These are phyloP conservation scores for Drosophila stalkeri DNA, from an alignment of 2,888 invertebrate genomes.

Conservation along the genomic window DNA sequence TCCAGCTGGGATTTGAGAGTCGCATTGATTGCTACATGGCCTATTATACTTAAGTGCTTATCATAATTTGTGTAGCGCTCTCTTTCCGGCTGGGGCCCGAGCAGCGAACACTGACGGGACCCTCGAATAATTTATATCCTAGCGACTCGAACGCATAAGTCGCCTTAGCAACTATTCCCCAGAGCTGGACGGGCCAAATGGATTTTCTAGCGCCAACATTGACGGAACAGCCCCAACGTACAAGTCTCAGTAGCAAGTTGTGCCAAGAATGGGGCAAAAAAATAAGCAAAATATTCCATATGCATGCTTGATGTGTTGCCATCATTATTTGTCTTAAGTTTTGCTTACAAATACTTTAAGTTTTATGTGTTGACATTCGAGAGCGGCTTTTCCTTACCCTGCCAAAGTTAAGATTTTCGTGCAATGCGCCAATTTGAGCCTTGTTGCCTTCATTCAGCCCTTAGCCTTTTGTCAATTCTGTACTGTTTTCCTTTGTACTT, in stretches of 20 bases:
- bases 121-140: slow-evolving; percentile 51
- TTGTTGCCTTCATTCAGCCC: not conserved
- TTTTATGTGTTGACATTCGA: slow-evolving; percentile 15
- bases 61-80: slow-evolving; percentile 69
- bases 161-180: slow-evolving; percentile 57
- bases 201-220: slow-evolving; percentile 50
- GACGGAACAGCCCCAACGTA: slow-evolving; percentile 13
- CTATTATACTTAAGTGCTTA: slow-evolving; percentile 78
- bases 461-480: not conserved
- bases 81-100: slow-evolving; percentile 13
- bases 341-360: slow-evolving; percentile 32
- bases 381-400: not conserved
- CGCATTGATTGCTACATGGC: slow-evolving; percentile 70
- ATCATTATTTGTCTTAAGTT: slow-evolving; percentile 15
- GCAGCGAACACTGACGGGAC: slow-evolving; percentile 9
- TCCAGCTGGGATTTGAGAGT: slow-evolving; percentile 50
- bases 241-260: slow-evolving; percentile 23
- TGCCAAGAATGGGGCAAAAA: slow-evolving; percentile 3
- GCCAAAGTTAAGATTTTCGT: not conserved
- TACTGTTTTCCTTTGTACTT: not conserved
- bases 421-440: not conserved
- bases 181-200: slow-evolving; percentile 54
- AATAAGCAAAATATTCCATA: slow-evolving; percentile 8
- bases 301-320: slow-evolving; percentile 8
- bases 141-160: slow-evolving; percentile 46